These are phyloP conservation scores for Araneus ventricosus DNA, from an alignment of 1,140 invertebrate species.

Conservation along the genomic window DNA sequence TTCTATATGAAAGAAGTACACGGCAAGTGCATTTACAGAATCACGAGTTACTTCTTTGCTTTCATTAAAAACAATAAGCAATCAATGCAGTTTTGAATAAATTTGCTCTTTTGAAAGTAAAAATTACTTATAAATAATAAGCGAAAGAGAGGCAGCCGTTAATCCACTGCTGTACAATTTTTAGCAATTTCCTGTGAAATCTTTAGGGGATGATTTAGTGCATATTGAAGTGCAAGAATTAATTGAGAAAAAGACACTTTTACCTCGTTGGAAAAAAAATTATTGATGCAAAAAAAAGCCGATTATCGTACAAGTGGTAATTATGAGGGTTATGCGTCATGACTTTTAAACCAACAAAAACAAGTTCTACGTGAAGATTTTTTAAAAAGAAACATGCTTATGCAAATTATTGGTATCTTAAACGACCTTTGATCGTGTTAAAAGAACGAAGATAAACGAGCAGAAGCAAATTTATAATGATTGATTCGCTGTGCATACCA, in stretches of 20 bases:
- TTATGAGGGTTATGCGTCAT: background rate
- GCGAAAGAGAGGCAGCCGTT: background rate
- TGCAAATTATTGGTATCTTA: background rate
- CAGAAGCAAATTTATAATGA: background rate
- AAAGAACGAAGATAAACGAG: slow-evolving; percentile 16
- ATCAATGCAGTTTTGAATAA: background rate
- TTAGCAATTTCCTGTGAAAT: background rate
- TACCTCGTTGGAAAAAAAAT: background rate
- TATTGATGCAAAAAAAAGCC: background rate
- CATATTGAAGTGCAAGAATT: background rate
- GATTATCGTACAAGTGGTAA: background rate
- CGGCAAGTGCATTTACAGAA: background rate
- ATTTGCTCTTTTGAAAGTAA: background rate
- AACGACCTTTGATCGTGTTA: slow-evolving; percentile 17
- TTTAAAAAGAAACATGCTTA: background rate
- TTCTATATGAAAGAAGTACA: background rate
- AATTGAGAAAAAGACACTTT: background rate
- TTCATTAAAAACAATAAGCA: background rate
- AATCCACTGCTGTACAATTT: background rate
- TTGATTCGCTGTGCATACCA: background rate
- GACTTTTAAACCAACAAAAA: background rate
- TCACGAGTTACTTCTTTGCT: background rate
- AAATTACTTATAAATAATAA: background rate
- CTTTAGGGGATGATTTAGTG: background rate
- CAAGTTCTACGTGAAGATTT: background rate